Evolutionary conservation across 2,797 vertebrate species (phyloP).

Genomic region (Hapalemur alaotrensis): DNA sequence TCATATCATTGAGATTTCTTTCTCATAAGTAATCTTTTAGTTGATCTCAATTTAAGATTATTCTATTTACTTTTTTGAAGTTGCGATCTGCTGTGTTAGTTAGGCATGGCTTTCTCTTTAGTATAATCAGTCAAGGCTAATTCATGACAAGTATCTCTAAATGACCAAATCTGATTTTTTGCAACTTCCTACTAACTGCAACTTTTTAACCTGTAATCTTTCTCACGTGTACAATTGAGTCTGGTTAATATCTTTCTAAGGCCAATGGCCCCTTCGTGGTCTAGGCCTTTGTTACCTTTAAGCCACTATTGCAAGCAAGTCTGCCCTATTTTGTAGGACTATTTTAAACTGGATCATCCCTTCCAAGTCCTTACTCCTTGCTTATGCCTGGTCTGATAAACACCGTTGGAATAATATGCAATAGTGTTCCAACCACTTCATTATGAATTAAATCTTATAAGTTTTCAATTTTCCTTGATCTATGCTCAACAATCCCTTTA

Average conservation of each 20-base stretch:
- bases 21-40: background rate
- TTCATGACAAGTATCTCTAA: background rate
- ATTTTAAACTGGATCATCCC: background rate
- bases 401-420: background rate
- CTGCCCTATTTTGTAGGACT: background rate
- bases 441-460: background rate
- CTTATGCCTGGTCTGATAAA: background rate
- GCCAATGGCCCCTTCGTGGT: rapidly evolving
- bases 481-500: background rate
- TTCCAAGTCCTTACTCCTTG: background rate
- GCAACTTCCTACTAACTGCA: background rate
- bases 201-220: background rate
- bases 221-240: background rate
- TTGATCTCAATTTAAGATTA: background rate
- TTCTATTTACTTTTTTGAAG: background rate
- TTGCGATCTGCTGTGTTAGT: background rate
- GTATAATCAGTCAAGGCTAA: background rate
- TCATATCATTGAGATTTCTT: background rate
- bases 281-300: background rate
- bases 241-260: background rate
- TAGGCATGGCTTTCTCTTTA: background rate
- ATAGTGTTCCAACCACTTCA: background rate
- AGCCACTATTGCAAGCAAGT: rapidly evolving
- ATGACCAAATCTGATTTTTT: background rate
- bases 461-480: background rate